These are phyloP conservation scores for Octonoba sinensis DNA, from an alignment of 2,888 invertebrate species.

Conservation along the genomic window DNA sequence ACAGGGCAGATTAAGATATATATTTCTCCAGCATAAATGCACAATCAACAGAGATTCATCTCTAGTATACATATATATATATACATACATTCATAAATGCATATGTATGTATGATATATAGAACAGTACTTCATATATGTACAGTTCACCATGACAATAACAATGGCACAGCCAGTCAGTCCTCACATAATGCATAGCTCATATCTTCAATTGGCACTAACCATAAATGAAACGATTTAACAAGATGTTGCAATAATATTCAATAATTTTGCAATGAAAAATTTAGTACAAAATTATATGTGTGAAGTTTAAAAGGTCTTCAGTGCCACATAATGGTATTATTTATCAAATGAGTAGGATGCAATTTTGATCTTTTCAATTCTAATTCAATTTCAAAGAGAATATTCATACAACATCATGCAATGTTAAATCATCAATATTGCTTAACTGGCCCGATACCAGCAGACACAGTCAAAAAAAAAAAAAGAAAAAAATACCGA, in stretches of 20 bases:
- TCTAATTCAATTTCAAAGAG: too few relatives aligned
- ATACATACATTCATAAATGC: conserved; percentile 35
- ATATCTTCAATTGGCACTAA: conserved; percentile 60
- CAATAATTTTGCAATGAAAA: conserved; percentile 10
- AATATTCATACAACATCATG: conserved; percentile 6
- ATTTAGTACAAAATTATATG: neutral
- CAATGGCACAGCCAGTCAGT: conserved; percentile 59
- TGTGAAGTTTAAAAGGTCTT: neutral
- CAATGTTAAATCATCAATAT: conserved; percentile 41
- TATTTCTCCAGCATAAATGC: conserved; percentile 18
- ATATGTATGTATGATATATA: conserved; percentile 35
- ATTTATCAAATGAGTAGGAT: neutral
- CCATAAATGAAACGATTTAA: conserved; percentile 32
- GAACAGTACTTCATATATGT: conserved; percentile 36
- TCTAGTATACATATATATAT: conserved; percentile 12
- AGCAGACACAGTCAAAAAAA: conserved; percentile 30
- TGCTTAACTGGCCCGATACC: conserved; percentile 39
- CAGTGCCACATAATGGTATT: neutral
- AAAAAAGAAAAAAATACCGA: conserved; percentile 44
- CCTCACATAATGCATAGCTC: conserved; percentile 48
- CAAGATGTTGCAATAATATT: conserved; percentile 40
- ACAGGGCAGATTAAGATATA: conserved; percentile 38
- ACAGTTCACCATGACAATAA: conserved; percentile 35
- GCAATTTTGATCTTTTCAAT: conserved; percentile 32
- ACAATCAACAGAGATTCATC: conserved; percentile 26